Conservation (phyloP, 37 sponge, comb jelly and placozoan species). For the Eunapius fragilis region DNA sequence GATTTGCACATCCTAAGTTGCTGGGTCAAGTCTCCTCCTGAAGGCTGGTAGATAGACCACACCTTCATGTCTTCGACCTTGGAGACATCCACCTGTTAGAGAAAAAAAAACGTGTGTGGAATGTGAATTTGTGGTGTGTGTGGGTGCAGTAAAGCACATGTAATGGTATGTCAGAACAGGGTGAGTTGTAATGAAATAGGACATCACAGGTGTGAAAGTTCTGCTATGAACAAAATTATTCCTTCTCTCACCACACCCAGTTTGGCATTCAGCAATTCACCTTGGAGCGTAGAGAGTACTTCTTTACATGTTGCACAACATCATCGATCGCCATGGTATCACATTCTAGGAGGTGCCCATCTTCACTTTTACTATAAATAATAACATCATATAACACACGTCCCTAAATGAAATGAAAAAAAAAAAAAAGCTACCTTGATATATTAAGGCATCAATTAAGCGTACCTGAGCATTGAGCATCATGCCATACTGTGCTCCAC, state of each 20-base stretch:
- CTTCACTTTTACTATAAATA: constrained; percentile 39
- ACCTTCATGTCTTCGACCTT: background rate
- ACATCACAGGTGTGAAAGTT: no score
- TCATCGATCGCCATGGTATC: constrained; percentile 24
- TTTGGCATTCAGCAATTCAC: constrained; percentile 15
- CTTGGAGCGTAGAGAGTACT: constrained; percentile 70
- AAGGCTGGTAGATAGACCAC: background rate
- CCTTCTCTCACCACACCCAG: background rate
- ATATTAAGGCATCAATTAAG: background rate
- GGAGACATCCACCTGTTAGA: background rate
- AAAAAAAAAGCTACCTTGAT: background rate
- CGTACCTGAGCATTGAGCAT: constrained; percentile 71
- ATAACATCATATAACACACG: constrained; percentile 77
- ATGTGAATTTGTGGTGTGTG: background rate
- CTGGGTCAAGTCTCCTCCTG: background rate
- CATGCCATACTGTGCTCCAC: constrained; percentile 42
- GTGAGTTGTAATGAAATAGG: no score
- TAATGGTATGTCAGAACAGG: no score
- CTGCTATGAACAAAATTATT: no score
- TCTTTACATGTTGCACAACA: constrained; percentile 65
- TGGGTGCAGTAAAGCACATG: no score
- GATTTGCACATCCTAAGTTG: background rate
- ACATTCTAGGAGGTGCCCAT: constrained; percentile 63
- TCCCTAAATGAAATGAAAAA: constrained; percentile 48
- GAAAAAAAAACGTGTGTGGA: background rate